Evolutionary conservation across 2,888 invertebrate species (phyloP).

Genomic region (Hermaeophaga mercurialis): DNA sequence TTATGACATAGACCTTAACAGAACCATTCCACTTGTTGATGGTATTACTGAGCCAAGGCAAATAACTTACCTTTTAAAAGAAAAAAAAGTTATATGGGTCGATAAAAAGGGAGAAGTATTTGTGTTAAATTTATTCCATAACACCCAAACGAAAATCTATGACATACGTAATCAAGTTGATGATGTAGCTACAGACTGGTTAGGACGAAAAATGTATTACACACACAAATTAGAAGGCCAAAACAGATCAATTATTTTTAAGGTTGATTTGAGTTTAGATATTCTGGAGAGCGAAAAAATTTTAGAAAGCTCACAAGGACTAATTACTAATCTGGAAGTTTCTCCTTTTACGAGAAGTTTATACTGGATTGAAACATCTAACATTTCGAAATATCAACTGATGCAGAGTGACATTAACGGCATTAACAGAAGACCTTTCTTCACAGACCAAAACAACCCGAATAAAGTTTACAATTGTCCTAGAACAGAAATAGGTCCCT

Average conservation of each 20-base stretch:
- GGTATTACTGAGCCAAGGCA: constrained; percentile 73
- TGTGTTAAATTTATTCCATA: constrained; percentile 60
- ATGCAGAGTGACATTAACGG: constrained; percentile 69
- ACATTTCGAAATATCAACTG: constrained; percentile 64
- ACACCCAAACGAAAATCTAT: constrained; percentile 63
- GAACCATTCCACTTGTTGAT: constrained; percentile 62
- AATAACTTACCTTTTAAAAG: constrained; percentile 70
- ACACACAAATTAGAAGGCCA: constrained; percentile 62
- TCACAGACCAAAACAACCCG: constrained; percentile 48
- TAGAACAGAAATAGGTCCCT: constrained; percentile 65
- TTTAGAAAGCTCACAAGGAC: constrained; percentile 59
- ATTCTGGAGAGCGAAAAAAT: constrained; percentile 62
- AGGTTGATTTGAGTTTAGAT: constrained; percentile 69
- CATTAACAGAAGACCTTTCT: constrained; percentile 63
- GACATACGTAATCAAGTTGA: constrained; percentile 64
- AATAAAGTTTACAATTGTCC: constrained; percentile 67
- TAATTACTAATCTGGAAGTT: constrained; percentile 72
- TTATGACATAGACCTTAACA: constrained; percentile 75
- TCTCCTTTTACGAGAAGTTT: constrained; percentile 76
- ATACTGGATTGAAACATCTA: constrained; percentile 75
- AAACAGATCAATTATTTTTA: constrained; percentile 64
- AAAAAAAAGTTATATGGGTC: constrained; percentile 81
- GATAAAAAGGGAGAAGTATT: constrained; percentile 76
- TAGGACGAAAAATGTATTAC: constrained; percentile 83
- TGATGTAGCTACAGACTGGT: constrained; percentile 85